Conservation (phyloP, 2,888 invertebrate genomes). For the Biston stratarius region DNA sequence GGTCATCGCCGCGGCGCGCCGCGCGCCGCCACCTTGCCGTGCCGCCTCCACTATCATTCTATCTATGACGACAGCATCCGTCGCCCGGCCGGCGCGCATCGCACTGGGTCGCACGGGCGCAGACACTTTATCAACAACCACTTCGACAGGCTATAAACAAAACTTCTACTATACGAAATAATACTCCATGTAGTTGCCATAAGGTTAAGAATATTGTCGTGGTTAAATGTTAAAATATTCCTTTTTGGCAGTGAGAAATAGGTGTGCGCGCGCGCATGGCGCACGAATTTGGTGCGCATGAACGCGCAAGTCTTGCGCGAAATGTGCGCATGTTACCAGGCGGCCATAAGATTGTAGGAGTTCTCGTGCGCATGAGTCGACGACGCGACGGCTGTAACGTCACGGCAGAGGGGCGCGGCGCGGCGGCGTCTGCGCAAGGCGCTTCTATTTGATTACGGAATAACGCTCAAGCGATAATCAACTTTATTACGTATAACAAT, state of each 20-base stretch:
- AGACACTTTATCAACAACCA: slow-evolving; percentile 3
- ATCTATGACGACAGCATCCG: slow-evolving; percentile 5
- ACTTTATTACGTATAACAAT: slow-evolving; percentile 6
- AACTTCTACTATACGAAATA: slow-evolving; percentile 11
- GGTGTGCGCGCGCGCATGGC: slow-evolving; percentile 73
- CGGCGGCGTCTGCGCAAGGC: slow-evolving; percentile 44
- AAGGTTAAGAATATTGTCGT: neutral
- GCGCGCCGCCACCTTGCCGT: slow-evolving; percentile 1
- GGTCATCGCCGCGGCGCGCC: slow-evolving; percentile 7
- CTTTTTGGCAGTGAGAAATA: slow-evolving; percentile 32
- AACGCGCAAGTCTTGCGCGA: slow-evolving; percentile 81
- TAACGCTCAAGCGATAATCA: slow-evolving; percentile 33
- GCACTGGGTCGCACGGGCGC: slow-evolving; percentile 15
- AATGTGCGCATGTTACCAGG: slow-evolving; percentile 83
- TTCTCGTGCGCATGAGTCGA: slow-evolving; percentile 21
- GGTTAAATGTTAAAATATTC: slow-evolving; percentile 11
- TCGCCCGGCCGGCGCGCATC: slow-evolving; percentile 9
- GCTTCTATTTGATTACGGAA: slow-evolving; percentile 7
- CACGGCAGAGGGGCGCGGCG: slow-evolving; percentile 29
- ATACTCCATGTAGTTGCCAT: neutral
- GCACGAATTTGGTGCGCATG: slow-evolving; percentile 73
- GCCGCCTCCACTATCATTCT: slow-evolving; percentile 1
- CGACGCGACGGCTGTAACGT: slow-evolving; percentile 32
- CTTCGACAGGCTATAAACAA: slow-evolving; percentile 19
- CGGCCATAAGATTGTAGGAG: slow-evolving; percentile 54